phyloP scores from a whole-genome alignment of 2,888 invertebrate species.

The Adelognathus sp. region DNA sequence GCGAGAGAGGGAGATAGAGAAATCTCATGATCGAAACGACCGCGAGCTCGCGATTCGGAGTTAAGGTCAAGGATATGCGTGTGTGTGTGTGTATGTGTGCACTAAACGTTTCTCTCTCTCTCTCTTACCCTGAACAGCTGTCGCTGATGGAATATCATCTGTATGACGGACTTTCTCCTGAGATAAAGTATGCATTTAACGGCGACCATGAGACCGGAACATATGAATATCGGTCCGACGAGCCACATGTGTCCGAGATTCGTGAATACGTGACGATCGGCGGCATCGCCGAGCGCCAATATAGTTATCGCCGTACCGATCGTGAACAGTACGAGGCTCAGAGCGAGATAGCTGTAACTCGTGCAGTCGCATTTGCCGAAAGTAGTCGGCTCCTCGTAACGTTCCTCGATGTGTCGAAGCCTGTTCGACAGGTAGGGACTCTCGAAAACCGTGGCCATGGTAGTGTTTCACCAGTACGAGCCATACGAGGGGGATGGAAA shows the following conservation, averaged over 20 bases:
- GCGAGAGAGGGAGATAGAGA: no score
- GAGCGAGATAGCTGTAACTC: conserved; percentile 85
- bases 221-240: conserved; percentile 86
- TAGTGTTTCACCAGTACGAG: conserved; percentile 63
- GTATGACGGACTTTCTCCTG: conserved; percentile 85
- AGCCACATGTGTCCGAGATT: conserved; percentile 87
- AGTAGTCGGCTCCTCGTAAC: conserved; percentile 83
- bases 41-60: neutral
- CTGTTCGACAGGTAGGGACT: conserved; percentile 85
- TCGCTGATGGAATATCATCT: conserved; percentile 85
- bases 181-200: conserved; percentile 87
- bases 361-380: conserved; percentile 87
- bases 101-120: no score
- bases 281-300: conserved; percentile 84
- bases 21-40: neutral
- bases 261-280: conserved; percentile 84
- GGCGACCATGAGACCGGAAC: conserved; percentile 87
- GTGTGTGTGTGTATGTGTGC: no score
- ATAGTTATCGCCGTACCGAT: conserved; percentile 86
- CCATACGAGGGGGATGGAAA: no score
- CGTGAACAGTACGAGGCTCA: conserved; percentile 85
- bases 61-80: conserved; percentile 32
- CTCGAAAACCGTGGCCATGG: conserved; percentile 86
- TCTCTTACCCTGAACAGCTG: conserved; percentile 85
- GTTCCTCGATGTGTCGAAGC: conserved; percentile 84